A percentile compares a stretch with the other conserved stretches of the same genome.
phyloP scores from a whole-genome alignment of 1,140 invertebrate species.

The Lordiphosa mommai region DNA sequence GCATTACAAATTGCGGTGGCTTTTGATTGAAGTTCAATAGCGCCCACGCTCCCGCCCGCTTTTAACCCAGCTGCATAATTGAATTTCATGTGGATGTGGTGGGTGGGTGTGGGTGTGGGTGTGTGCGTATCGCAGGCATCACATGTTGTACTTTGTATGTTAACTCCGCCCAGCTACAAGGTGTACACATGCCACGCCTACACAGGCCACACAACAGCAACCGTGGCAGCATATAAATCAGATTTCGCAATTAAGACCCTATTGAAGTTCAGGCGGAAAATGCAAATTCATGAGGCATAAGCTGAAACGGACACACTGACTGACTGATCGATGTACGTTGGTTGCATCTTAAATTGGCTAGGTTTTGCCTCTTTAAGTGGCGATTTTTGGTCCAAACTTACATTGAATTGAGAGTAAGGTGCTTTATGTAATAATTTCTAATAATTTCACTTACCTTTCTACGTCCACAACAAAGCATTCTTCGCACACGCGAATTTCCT shows the following conservation, averaged over 20 bases:
- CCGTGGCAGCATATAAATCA: constrained; percentile 38
- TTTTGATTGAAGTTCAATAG: constrained; percentile 53
- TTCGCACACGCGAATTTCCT: constrained; percentile 87
- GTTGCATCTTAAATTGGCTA: too few relatives aligned
- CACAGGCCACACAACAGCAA: neutral
- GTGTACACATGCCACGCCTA: constrained; percentile 11
- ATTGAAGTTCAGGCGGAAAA: constrained; percentile 49
- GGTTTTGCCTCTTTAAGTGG: neutral
- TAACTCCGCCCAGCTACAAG: constrained; percentile 24
- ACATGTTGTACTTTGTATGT: constrained; percentile 17
- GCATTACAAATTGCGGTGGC: constrained; percentile 56
- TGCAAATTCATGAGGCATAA: constrained; percentile 44
- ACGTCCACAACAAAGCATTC: constrained; percentile 92
- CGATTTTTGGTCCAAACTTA: too few relatives aligned
- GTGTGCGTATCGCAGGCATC: constrained; percentile 29
- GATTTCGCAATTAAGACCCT: constrained; percentile 51
- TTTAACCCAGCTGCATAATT: constrained; percentile 42
- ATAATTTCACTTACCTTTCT: constrained; percentile 90
- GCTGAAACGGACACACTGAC: neutral
- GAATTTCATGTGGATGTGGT: constrained; percentile 26
- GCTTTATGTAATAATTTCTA: too few relatives aligned
- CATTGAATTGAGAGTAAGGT: neutral
- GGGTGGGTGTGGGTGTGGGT: constrained; percentile 1
- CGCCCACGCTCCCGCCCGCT: neutral
- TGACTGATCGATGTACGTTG: too few relatives aligned